Conservation (phyloP, 1,140 invertebrate genomes). For the Acarapis woodi region DNA sequence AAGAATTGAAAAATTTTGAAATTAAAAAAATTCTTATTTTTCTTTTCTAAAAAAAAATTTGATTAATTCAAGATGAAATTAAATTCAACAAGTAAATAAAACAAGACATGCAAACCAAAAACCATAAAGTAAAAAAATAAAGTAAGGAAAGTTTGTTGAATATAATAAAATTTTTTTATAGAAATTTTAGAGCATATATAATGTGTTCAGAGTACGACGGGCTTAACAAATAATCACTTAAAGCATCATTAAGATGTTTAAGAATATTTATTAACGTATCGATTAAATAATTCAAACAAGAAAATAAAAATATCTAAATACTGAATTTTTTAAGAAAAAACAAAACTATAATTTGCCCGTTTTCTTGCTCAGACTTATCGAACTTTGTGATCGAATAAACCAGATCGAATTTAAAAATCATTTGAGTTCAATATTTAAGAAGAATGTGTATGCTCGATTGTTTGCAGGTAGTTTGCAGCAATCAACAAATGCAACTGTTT, state of each 20-base stretch:
- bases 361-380: not conserved
- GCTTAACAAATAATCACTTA: too few species aligned
- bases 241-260: too few species aligned
- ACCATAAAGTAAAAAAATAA: too few species aligned
- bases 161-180: too few species aligned
- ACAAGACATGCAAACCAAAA: not conserved
- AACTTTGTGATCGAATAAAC: not conserved
- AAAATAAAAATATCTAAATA: not conserved
- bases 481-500: constrained; percentile 42
- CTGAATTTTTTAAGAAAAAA: not conserved
- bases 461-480: not conserved
- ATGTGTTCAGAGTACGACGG: too few species aligned
- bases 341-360: not conserved
- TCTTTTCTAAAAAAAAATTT: not conserved
- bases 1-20: too few species aligned
- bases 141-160: too few species aligned
- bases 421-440: not conserved
- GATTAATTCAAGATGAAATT: not conserved
- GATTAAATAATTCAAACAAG: not conserved
- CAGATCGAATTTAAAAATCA: not conserved
- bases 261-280: too few species aligned
- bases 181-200: too few species aligned
- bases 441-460: not conserved
- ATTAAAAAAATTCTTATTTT: not conserved
- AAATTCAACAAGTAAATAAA: not conserved